Evolutionary conservation across 1,140 invertebrate genomes (phyloP).

Genomic region (Gonioctena quinquepunctata): DNA sequence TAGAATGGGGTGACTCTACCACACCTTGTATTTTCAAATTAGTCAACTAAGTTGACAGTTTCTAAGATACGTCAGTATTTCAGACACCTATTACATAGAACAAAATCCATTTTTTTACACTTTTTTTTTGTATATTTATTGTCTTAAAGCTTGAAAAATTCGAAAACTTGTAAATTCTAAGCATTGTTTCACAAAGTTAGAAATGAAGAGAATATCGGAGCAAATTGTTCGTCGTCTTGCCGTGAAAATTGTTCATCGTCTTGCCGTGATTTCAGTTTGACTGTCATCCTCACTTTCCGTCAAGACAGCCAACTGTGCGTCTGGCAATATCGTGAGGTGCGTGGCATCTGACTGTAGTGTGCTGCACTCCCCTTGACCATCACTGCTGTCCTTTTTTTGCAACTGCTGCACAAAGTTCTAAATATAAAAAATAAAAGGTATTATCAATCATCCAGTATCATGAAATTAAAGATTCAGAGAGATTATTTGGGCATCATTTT

Average conservation of each 20-base stretch:
- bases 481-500: too few species aligned
- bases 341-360: slow-evolving; percentile 76
- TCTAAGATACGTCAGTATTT: neutral
- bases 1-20: neutral
- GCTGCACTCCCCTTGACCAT: slow-evolving; percentile 66
- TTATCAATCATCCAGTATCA: too few species aligned
- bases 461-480: too few species aligned
- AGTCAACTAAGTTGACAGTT: neutral
- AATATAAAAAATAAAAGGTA: slow-evolving; percentile 28
- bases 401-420: slow-evolving; percentile 82
- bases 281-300: slow-evolving; percentile 59
- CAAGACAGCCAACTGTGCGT: slow-evolving; percentile 56
- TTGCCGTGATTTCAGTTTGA: slow-evolving; percentile 37
- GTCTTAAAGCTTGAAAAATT: slow-evolving; percentile 16
- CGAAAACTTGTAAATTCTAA: slow-evolving; percentile 2
- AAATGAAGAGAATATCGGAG: neutral
- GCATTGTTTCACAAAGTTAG: neutral
- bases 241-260: slow-evolving; percentile 26
- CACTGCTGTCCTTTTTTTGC: slow-evolving; percentile 68
- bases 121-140: slow-evolving; percentile 1
- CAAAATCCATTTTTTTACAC: slow-evolving; percentile 1
- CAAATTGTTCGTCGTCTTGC: slow-evolving; percentile 28
- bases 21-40: neutral
- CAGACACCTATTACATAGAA: slow-evolving; percentile 13
- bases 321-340: slow-evolving; percentile 68